These are phyloP conservation scores for Numenius phaeopus DNA, from an alignment of 2,797 vertebrate genomes.

Conservation along the genomic window DNA sequence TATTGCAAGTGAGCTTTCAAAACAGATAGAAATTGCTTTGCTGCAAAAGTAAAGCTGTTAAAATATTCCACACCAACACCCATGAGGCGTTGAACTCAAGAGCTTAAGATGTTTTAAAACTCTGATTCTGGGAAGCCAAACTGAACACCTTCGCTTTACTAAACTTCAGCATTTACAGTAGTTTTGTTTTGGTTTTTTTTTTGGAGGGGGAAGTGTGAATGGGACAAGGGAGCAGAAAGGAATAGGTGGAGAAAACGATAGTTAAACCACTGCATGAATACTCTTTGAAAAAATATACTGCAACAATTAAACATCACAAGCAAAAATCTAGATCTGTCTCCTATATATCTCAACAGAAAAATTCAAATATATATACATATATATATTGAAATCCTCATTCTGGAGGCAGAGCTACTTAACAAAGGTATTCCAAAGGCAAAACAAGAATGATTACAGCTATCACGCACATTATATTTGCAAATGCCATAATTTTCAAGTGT, in stretches of 20 bases:
- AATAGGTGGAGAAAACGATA: neutral
- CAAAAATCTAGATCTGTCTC: neutral
- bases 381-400: neutral
- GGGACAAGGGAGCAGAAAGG: neutral
- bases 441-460: neutral
- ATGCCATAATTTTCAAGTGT: neutral
- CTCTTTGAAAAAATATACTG: neutral
- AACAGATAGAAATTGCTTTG: neutral
- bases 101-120: neutral
- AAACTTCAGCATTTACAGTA: neutral
- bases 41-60: neutral
- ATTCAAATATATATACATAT: neutral
- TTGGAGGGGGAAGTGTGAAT: no score
- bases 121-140: neutral
- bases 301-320: neutral
- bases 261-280: neutral
- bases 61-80: neutral
- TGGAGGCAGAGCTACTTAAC: neutral
- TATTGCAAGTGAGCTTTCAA: neutral
- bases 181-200: neutral
- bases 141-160: neutral
- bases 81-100: neutral
- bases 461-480: neutral
- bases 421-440: neutral
- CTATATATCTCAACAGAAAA: neutral